A percentile compares a stretch with the other conserved stretches of the same genome.
phyloP scores from a whole-genome alignment of 2,797 vertebrate species.

The Tragelaphus oryx region DNA sequence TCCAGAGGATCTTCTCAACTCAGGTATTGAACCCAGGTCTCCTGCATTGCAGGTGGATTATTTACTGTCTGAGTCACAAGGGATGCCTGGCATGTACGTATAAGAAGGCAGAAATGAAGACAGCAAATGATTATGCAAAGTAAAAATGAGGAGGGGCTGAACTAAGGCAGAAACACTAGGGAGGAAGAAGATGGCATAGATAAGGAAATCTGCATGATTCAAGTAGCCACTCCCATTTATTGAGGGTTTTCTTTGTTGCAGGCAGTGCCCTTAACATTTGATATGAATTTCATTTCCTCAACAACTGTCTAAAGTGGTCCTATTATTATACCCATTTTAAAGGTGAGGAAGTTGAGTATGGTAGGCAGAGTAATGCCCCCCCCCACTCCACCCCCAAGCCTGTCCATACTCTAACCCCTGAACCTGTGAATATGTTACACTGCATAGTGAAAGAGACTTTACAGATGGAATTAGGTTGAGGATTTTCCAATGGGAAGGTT shows the following conservation, averaged over 20 bases:
- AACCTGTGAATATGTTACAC: not conserved
- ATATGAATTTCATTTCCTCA: not conserved
- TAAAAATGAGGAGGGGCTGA: not conserved
- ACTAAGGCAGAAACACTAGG: not conserved
- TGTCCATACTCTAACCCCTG: not conserved
- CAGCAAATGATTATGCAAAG: not conserved
- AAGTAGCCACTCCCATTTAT: not conserved
- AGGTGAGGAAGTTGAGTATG: not conserved
- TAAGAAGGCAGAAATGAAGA: not conserved
- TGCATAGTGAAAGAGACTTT: not conserved
- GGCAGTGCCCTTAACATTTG: not conserved
- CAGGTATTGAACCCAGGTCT: not conserved
- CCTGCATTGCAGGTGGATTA: not conserved
- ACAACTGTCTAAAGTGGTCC: not conserved
- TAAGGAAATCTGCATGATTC: not conserved
- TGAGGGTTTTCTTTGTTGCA: not conserved
- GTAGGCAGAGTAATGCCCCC: not conserved
- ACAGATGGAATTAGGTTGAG: not conserved
- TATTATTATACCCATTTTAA: not conserved
- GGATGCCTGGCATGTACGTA: not conserved
- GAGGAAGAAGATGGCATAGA: not conserved
- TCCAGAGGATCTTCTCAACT: not conserved
- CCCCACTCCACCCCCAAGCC: accelerated
- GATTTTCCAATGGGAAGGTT: not conserved
- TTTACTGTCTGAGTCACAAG: not conserved